These are phyloP conservation scores for Erpobdella octoculata DNA, from an alignment of 2,888 invertebrate species.

Conservation along the genomic window DNA sequence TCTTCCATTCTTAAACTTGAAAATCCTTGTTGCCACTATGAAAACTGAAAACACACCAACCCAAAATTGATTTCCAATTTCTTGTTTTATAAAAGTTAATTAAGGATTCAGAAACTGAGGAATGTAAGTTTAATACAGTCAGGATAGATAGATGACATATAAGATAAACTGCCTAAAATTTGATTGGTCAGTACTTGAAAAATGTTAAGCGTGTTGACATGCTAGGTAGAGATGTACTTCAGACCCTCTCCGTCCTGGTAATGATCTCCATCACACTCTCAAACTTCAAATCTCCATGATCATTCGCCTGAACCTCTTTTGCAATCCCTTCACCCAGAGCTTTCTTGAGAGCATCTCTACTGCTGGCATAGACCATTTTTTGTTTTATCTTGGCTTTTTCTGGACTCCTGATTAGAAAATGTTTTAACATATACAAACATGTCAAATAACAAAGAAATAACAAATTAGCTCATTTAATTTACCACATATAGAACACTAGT, in stretches of 20 bases:
- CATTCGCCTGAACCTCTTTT: conserved; percentile 91
- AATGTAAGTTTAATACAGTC: too few relatives aligned
- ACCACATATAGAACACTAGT: conserved; percentile 48
- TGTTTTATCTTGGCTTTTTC: conserved; percentile 84
- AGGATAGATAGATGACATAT: too few relatives aligned
- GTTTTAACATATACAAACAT: not conserved
- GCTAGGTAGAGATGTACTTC: too few relatives aligned
- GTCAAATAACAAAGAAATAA: not conserved
- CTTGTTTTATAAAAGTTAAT: too few relatives aligned
- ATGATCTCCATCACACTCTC: conserved; percentile 41
- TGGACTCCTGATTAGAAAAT: conserved; percentile 62
- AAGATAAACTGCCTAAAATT: too few relatives aligned
- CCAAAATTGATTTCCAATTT: too few relatives aligned
- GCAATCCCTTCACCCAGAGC: conserved; percentile 90
- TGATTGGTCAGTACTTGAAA: not conserved
- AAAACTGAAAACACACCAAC: too few relatives aligned
- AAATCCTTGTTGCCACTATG: too few relatives aligned
- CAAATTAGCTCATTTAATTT: conserved; percentile 27
- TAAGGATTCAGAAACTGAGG: too few relatives aligned
- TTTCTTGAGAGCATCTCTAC: conserved; percentile 93
- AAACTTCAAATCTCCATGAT: conserved; percentile 66
- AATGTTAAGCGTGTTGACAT: too few relatives aligned
- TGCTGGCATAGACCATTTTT: conserved; percentile 74
- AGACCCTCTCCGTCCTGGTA: conserved; percentile 30
- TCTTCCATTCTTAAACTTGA: too few relatives aligned